Evolutionary conservation across 2,888 invertebrate genomes (phyloP).

Genomic region (Gnatocerus cornutus): DNA sequence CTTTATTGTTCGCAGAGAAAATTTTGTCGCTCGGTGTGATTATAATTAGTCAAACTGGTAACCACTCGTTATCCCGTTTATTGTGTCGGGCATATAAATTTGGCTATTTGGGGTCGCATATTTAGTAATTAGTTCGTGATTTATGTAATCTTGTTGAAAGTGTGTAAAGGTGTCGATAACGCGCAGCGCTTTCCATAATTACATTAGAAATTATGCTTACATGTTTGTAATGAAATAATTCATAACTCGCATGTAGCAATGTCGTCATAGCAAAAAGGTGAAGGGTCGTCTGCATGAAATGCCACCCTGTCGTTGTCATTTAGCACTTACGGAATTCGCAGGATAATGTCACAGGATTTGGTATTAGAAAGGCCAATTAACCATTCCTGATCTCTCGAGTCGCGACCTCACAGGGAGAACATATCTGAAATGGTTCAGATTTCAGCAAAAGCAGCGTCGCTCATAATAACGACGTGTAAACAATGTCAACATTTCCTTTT

Average conservation of each 20-base stretch:
- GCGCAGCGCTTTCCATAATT: conserved; percentile 55
- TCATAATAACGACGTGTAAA: conserved; percentile 69
- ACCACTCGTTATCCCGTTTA: no score
- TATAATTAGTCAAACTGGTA: no score
- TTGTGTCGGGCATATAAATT: no score
- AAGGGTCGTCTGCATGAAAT: conserved; percentile 13
- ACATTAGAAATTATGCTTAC: conserved; percentile 49
- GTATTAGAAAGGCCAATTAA: conserved; percentile 34
- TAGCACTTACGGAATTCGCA: conserved; percentile 21
- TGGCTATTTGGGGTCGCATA: no score
- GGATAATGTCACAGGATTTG: conserved; percentile 34
- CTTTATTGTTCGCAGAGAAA: no score
- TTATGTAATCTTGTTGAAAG: no score
- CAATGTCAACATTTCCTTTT: conserved; percentile 69
- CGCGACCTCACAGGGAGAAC: conserved; percentile 68
- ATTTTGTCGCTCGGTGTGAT: no score
- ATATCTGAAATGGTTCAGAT: conserved; percentile 71
- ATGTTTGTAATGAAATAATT: conserved; percentile 17
- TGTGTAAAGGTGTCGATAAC: conserved; percentile 25
- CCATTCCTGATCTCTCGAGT: conserved; percentile 1
- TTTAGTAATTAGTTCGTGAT: no score
- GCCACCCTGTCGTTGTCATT: conserved; percentile 35
- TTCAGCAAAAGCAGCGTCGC: conserved; percentile 67
- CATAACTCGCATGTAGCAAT: conserved; percentile 4
- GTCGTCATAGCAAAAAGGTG: conserved; percentile 9